These are phyloP conservation scores for Bicyclus anynana DNA, from an alignment of 1,140 invertebrate genomes.

Conservation along the genomic window DNA sequence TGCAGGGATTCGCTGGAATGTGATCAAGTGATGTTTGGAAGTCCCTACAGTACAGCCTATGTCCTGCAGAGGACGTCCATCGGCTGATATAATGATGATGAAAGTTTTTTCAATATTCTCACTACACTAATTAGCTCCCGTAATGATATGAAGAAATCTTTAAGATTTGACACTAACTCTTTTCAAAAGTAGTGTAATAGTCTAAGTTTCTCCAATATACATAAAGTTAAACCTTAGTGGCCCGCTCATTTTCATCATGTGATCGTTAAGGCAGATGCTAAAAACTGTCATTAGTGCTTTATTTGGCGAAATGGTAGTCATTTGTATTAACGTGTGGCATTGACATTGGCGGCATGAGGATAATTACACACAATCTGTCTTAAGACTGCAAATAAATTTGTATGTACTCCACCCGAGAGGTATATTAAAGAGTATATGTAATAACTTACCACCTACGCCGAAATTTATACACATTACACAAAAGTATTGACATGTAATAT, in stretches of 20 bases:
- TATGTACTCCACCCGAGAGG: not conserved
- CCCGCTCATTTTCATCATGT: slow-evolving; percentile 4
- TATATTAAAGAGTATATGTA: not conserved
- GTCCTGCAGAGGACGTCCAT: too few species aligned
- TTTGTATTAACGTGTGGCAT: slow-evolving; percentile 30
- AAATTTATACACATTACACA: not conserved
- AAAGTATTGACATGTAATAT: not conserved
- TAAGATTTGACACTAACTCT: too few species aligned
- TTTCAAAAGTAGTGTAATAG: too few species aligned
- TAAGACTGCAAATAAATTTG: not conserved
- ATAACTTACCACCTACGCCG: not conserved
- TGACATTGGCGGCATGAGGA: slow-evolving; percentile 33
- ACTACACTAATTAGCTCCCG: too few species aligned
- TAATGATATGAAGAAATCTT: too few species aligned
- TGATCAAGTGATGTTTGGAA: too few species aligned
- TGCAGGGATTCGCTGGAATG: too few species aligned
- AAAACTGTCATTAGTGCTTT: slow-evolving; percentile 35
- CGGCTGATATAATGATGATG: too few species aligned
- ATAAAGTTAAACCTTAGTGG: slow-evolving; percentile 12
- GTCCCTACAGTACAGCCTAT: too few species aligned
- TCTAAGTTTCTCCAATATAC: too few species aligned
- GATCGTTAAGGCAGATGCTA: slow-evolving; percentile 22
- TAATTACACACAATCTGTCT: slow-evolving; percentile 35
- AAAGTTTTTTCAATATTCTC: too few species aligned
- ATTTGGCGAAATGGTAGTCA: slow-evolving; percentile 35